Conservation (phyloP, 2,797 vertebrate species). For the Paedocypris micromegethes region DNA sequence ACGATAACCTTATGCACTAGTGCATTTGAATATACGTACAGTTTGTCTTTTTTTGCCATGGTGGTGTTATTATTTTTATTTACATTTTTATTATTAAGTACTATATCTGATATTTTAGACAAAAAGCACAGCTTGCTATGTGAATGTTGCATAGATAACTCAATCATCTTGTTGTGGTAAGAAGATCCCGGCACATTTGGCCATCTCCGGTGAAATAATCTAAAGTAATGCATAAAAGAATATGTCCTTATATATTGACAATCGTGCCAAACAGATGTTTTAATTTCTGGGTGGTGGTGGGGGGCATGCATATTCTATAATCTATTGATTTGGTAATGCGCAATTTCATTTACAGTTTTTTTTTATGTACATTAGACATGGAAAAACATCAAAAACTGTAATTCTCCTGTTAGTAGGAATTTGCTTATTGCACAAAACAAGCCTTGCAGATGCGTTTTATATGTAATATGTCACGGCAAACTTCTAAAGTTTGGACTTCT, state of each 20-base stretch:
- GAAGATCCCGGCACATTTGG: constrained; percentile 16
- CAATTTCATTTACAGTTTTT: constrained; percentile 5
- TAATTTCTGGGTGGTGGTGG: constrained; percentile 27
- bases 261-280: constrained; percentile 64
- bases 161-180: constrained; percentile 1
- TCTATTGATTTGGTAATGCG: constrained; percentile 17
- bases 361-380: constrained; percentile 8
- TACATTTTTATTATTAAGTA: too few species aligned
- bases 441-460: neutral
- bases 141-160: neutral
- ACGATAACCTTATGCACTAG: too few species aligned
- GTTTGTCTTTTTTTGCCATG: too few species aligned
- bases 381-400: constrained; percentile 11
- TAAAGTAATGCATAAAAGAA: constrained; percentile 26
- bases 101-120: neutral
- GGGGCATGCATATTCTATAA: constrained; percentile 15
- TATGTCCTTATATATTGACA: constrained; percentile 51
- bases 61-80: too few species aligned
- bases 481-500: constrained; percentile 36
- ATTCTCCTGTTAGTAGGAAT: constrained; percentile 16
- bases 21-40: too few species aligned
- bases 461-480: constrained; percentile 23
- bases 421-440: constrained; percentile 26
- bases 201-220: constrained; percentile 35
- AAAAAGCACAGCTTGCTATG: constrained; percentile 20